These are phyloP conservation scores for Pelosia muscerda DNA, from an alignment of 2,888 invertebrate species.

Conservation along the genomic window DNA sequence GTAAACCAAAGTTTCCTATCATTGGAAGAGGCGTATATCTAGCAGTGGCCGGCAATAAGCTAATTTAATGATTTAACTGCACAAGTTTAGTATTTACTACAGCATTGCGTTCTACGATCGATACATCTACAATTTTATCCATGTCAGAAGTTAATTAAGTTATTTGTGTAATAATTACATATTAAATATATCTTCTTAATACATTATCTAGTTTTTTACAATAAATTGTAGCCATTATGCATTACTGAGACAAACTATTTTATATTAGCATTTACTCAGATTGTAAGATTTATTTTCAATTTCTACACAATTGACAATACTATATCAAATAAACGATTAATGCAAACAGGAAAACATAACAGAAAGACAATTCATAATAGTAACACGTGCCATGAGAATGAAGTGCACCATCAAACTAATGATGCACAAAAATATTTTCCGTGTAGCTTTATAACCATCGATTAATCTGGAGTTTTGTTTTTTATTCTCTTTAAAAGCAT, in stretches of 20 bases:
- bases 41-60: too few species aligned
- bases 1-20: too few species aligned
- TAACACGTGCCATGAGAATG: conserved; percentile 55
- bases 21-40: too few species aligned
- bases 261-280: neutral
- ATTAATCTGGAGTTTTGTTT: conserved; percentile 78
- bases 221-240: too few species aligned
- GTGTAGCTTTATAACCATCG: conserved; percentile 78
- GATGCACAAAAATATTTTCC: conserved; percentile 84
- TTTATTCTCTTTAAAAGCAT: conserved; percentile 70
- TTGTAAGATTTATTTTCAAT: neutral
- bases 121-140: too few species aligned
- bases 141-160: too few species aligned
- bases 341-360: conserved; percentile 39
- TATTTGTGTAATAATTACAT: too few species aligned
- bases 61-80: too few species aligned
- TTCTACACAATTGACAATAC: conserved; percentile 1
- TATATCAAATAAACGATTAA: conserved; percentile 37
- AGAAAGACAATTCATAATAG: conserved; percentile 48
- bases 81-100: too few species aligned
- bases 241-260: neutral
- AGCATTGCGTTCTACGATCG: too few species aligned
- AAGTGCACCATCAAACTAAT: conserved; percentile 71
- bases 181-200: too few species aligned
- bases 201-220: too few species aligned